phyloP scores from a whole-genome alignment of 2,888 invertebrate species.

The Seladonia tumulorum region DNA sequence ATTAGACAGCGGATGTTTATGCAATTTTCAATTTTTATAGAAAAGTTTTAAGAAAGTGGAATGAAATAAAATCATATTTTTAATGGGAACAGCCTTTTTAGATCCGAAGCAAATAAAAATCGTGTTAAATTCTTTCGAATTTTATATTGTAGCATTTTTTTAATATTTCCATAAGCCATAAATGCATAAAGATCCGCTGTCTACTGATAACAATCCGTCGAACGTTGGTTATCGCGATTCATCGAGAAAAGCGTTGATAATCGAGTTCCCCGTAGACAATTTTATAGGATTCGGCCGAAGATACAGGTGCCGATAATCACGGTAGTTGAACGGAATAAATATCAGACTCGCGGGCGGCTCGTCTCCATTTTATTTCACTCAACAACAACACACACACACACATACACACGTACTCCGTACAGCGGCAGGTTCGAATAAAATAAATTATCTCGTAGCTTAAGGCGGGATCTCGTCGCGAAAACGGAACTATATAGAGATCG shows the following conservation, averaged over 20 bases:
- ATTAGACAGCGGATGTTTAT: no score
- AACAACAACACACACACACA: not conserved
- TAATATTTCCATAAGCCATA: no score
- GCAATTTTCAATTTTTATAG: no score
- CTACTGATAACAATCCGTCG: not conserved
- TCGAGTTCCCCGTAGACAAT: not conserved
- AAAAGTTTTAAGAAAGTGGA: no score
- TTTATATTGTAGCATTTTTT: no score
- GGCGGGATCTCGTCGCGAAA: conserved; percentile 19
- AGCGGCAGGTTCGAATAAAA: conserved; percentile 33
- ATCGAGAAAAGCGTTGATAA: not conserved
- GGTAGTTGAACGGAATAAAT: conserved; percentile 17
- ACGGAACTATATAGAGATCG: conserved; percentile 37
- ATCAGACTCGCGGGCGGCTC: not conserved
- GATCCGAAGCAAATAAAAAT: no score
- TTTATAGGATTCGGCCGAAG: not conserved
- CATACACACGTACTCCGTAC: not conserved
- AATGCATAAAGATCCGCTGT: no score
- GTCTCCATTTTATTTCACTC: not conserved
- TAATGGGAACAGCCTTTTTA: no score
- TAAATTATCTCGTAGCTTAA: conserved; percentile 62
- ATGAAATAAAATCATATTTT: no score
- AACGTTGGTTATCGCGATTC: not conserved
- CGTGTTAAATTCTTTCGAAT: no score
- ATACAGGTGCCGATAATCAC: not conserved